Evolutionary conservation across 2,797 vertebrate genomes (phyloP), one percentile per base, ranked within the genome.

Genomic region (Syngnathus rostellatus): DNA sequence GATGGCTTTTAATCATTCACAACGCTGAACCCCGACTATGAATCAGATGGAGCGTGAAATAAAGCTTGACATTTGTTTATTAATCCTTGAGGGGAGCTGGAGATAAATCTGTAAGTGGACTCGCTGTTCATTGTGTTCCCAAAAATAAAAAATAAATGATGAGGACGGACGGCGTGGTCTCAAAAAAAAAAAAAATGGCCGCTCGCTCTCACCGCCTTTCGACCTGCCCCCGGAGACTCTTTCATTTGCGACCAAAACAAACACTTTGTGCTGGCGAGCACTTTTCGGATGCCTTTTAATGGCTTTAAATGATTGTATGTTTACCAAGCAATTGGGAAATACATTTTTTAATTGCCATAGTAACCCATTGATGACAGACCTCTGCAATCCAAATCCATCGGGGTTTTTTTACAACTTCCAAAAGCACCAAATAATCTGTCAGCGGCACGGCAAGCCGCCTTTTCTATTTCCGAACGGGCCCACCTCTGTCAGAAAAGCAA

Each of bases 401-500:
- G 46, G 53, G 17, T 72, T 72, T 64, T 73, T 77, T 50, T 48
- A 0, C 0, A 62, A 65, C 62, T 76, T 68, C 68, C 73, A 62
- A 62, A 62, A 62, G 40, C 78, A 68, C 54, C 58, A 76, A 71
- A 76, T 80, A 81, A 85, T 83, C 78, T 87, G 75, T 73, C 72
- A 73, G 65, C 60, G 51, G 76, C 78, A 72, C 73, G 70, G 77
- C 73, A 77, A 77, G 71, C 69, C 21, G 53, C 70, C 73, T 74
- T 31, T 31, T 87, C 87, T 87, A 85, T 89, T 90, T 87, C 83
- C 89, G 87, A 87, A 80, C 79, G 69, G 73, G 84, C 87, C 86
- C 87, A 88, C 88, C 90, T 89, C 89, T 88, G 88, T 91, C 87
- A 87, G 85, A 87, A 91, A 92, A 90, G 87, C 88, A 91, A 91